Evolutionary conservation across 2,888 invertebrate genomes (phyloP), one percentile per base, ranked within the genome.

Genomic region (Callinectes sapidus): DNA sequence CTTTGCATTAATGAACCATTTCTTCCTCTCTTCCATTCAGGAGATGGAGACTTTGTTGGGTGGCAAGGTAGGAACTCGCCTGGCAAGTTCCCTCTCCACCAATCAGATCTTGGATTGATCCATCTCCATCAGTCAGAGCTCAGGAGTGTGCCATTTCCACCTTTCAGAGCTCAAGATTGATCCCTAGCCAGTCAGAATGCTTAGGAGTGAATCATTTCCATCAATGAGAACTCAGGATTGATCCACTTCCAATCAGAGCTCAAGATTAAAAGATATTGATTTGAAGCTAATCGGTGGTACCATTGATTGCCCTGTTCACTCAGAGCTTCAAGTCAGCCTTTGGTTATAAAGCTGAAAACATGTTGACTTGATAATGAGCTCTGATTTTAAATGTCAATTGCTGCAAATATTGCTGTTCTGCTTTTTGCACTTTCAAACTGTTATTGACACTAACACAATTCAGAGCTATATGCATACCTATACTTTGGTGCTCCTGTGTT

Each of bases 41-140:
- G 95, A 95, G 95, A 95, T 91, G 94, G 95, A 93, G 95, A 95
- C 92, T 95, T 95, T 95, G 95, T 95, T 93, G 95, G 95, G 93
- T 95, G 95, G 95, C 95, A 95, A 95, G 95, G 95, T 95, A 95
- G 95, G 95, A 94, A 91, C 90, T 94, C 85, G 93, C 92, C 89
- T 86, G 85, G 92, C 89, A 93, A 93, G 93, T 93, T 93, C 93
- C 93, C 91, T 93, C 91, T 93, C 93, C 91, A 91, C 93, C 93
- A 93, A 93, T 93, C 93, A 93, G 91, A 91, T 90, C 91, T 87
- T 91, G 93, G 93, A 90, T 93, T 93, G 93, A 93, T 93, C 93
- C 93, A 93, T 93, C 93, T 93, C 91, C 93, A 92, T 92, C 92
- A 92, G 90, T 92, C 92, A 92, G 92, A 90, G 92, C 92, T 92